Base-by-base conservation (phyloP, 2,888 invertebrate genomes). In the Archips xylosteana region DNA sequence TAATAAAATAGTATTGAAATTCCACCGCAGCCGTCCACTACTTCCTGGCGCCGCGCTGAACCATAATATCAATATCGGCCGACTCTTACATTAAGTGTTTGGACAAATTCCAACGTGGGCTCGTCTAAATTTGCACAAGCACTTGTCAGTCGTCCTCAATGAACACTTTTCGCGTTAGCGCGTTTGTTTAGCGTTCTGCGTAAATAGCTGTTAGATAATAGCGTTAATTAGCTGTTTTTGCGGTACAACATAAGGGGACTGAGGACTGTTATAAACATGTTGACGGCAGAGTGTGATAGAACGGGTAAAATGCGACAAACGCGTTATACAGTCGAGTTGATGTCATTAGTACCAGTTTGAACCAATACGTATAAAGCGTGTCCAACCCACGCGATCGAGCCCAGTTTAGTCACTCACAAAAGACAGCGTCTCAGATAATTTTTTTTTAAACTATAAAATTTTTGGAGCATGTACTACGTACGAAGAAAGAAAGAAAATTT, bases 21-120 rank as follows among this genome's bases (percentile, higher is more conserved):
- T 47, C 57, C 54, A n/a, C 10, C 32, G 49, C 45, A 9, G 54
- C 45, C n/a, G 42, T 23, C 36, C 34, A 67, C 61, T 45, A 36
- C 39, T 67, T 68, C 72, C 72, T 59, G 72, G 68, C 72, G 47
- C 57, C 54, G 15, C 8, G 23, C 4, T 2, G 23, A 51, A 36
- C 39, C 65, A 39, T 39, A 54, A 51, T 39, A 47, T 54, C 45
- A 60, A 49, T 65, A 71, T 49, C 60, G 57, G 32, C 39, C 61
- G 49, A 49, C 60, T 61, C 61, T 45, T 34, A 45, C 57, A 42
- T 51, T 49, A 51, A 51, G 32, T 49, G 49, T 75, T 69, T 57
- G 63, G 70, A 74, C 64, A 42, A 70, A 64, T 64, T 62, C 76
- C 68, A 69, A 64, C 51, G 49, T 47, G 54, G 13, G 23, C 13